Conservation (phyloP, 92 coral and sea anemone genomes). For the Siderastrea radians region DNA sequence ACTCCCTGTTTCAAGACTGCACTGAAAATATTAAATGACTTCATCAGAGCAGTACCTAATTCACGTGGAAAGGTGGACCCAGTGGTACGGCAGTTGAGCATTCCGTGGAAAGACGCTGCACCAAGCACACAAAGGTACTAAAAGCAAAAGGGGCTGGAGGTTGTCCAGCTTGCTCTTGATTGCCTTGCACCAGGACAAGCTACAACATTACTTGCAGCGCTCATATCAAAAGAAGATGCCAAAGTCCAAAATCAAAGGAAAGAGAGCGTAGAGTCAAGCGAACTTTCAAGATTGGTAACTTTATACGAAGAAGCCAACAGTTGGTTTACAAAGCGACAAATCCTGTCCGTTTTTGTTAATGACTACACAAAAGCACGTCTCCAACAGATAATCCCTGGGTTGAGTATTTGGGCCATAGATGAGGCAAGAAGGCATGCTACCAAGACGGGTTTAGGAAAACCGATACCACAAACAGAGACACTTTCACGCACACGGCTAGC, state of each 20-base stretch:
- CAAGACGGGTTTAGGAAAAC: conserved; percentile 37
- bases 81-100: conserved; percentile 21
- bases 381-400: conserved; percentile 39
- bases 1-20: conserved; percentile 36
- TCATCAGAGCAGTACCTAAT: not conserved
- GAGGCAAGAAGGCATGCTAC: conserved; percentile 44
- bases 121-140: conserved; percentile 35
- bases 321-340: conserved; percentile 37
- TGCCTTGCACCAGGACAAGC: conserved; percentile 38
- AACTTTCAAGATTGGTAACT: not conserved
- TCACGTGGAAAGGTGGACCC: conserved; percentile 33
- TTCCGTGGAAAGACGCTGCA: conserved; percentile 15
- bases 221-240: not conserved
- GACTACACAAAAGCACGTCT: conserved; percentile 40
- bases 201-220: not conserved
- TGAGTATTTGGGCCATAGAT: conserved; percentile 48
- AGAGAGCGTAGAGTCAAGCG: not conserved
- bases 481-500: conserved; percentile 23
- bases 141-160: conserved; percentile 23
- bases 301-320: conserved; percentile 30
- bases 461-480: conserved; percentile 14
- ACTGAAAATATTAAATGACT: conserved; percentile 23
- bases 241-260: not conserved
- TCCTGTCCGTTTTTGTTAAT: conserved; percentile 43
- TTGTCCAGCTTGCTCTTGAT: conserved; percentile 12